phyloP scores from a whole-genome alignment of 2,797 vertebrate species.

The Megaceryle alcyon region DNA sequence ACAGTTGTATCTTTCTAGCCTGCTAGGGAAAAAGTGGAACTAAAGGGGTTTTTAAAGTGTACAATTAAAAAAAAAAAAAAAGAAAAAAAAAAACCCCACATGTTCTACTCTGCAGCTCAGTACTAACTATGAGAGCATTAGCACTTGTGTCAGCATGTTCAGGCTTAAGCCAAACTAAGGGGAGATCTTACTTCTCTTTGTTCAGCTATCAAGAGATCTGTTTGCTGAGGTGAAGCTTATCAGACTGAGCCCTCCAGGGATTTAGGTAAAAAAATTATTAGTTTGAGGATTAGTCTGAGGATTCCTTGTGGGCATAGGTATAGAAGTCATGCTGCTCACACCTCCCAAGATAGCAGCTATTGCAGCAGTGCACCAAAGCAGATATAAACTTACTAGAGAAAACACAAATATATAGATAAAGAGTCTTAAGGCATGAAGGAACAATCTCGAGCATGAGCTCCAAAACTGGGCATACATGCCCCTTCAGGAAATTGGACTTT shows the following conservation, averaged over 20 bases:
- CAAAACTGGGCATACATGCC: fast-evolving
- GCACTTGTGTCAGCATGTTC: background rate
- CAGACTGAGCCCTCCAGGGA: background rate
- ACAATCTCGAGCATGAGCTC: background rate
- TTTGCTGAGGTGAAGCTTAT: background rate
- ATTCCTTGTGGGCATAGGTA: background rate
- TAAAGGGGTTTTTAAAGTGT: fast-evolving
- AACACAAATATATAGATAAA: background rate
- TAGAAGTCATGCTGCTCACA: background rate
- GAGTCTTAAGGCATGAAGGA: background rate
- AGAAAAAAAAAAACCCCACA: fast-evolving
- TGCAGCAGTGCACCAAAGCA: background rate
- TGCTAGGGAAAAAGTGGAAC: background rate
- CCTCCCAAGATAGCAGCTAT: background rate
- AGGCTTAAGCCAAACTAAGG: background rate
- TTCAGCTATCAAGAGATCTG: background rate
- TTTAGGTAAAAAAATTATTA: background rate
- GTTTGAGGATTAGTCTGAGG: background rate
- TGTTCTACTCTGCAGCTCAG: background rate
- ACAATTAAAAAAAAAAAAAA: background rate
- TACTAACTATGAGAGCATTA: background rate
- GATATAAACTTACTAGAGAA: background rate
- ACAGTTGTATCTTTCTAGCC: background rate
- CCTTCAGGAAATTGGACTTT: background rate
- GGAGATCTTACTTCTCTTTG: background rate